Evolutionary conservation across 2,113 vertebrate species (phyloP).

Genomic region (Beaufortia kweichowensis): DNA sequence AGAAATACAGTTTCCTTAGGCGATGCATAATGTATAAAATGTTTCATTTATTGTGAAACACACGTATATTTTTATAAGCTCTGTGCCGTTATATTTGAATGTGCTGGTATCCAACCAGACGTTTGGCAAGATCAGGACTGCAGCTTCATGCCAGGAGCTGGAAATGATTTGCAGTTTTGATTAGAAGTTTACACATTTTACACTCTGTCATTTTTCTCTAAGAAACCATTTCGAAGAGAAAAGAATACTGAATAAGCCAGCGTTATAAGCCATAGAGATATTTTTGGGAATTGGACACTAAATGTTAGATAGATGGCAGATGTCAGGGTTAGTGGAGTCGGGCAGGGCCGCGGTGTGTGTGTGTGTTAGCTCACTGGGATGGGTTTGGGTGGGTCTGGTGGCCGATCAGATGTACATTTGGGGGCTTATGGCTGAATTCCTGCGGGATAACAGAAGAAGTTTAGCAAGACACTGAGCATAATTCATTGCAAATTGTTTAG

Average conservation of each 20-base stretch:
- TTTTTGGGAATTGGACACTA: conserved; percentile 49
- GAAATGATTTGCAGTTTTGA: not conserved
- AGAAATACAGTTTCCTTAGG: not conserved
- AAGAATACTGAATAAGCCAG: conserved; percentile 13
- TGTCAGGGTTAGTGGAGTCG: conserved; percentile 38
- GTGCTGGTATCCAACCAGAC: too few relatives aligned
- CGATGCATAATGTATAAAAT: not conserved
- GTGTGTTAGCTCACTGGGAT: conserved; percentile 48
- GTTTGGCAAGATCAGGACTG: not conserved
- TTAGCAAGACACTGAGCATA: conserved; percentile 13
- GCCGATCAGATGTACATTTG: conserved; percentile 42
- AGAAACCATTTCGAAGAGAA: conserved; percentile 37
- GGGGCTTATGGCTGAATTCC: conserved; percentile 48
- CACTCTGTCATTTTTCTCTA: not conserved
- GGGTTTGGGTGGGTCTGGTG: conserved; percentile 48
- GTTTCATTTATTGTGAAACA: not conserved
- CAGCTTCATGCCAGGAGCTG: not conserved
- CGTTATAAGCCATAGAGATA: conserved; percentile 22
- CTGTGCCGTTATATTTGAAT: not conserved
- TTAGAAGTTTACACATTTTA: not conserved
- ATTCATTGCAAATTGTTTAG: too few relatives aligned
- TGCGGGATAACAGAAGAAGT: conserved; percentile 42
- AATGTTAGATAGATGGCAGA: conserved; percentile 49
- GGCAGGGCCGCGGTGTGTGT: conserved; percentile 35
- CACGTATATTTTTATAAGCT: not conserved